A percentile compares a stretch with the other conserved stretches of the same genome.
phyloP scores from a whole-genome alignment of 1,140 invertebrate genomes.

The Gonioctena quinquepunctata region DNA sequence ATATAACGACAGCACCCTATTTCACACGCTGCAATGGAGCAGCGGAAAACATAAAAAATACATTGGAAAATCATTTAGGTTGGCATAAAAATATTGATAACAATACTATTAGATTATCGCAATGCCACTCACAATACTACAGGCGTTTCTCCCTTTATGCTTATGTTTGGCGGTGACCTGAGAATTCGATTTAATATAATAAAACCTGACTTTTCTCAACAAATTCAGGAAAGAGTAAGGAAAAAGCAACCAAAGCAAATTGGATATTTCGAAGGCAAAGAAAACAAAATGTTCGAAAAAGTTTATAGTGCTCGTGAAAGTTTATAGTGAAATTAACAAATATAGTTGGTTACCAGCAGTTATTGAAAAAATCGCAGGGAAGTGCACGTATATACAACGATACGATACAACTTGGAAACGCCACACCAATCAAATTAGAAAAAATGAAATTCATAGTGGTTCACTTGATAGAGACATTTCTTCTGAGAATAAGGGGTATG shows the following conservation, averaged over 20 bases:
- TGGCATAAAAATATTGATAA: conserved; percentile 4
- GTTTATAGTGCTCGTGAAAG: background rate
- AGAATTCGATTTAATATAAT: too few relatives aligned
- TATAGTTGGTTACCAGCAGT: background rate
- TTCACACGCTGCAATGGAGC: conserved; percentile 50
- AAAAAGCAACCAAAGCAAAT: background rate
- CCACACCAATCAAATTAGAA: conserved; percentile 12
- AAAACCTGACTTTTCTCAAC: too few relatives aligned
- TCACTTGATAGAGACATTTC: background rate
- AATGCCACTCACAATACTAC: conserved; percentile 31
- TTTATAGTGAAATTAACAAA: background rate
- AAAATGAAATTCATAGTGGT: background rate
- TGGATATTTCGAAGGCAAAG: background rate
- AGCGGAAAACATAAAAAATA: conserved; percentile 52
- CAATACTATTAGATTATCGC: conserved; percentile 31
- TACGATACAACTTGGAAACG: conserved; percentile 1
- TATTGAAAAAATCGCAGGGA: background rate
- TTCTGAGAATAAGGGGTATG: background rate
- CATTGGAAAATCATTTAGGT: conserved; percentile 40
- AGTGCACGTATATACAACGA: background rate
- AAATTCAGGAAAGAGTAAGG: background rate
- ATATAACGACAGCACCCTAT: conserved; percentile 46
- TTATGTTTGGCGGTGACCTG: too few relatives aligned
- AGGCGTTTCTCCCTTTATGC: conserved; percentile 19
- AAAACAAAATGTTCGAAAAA: background rate